Base-by-base conservation (phyloP, 2,797 vertebrate species). In the Mormyrus hasselquistii region DNA sequence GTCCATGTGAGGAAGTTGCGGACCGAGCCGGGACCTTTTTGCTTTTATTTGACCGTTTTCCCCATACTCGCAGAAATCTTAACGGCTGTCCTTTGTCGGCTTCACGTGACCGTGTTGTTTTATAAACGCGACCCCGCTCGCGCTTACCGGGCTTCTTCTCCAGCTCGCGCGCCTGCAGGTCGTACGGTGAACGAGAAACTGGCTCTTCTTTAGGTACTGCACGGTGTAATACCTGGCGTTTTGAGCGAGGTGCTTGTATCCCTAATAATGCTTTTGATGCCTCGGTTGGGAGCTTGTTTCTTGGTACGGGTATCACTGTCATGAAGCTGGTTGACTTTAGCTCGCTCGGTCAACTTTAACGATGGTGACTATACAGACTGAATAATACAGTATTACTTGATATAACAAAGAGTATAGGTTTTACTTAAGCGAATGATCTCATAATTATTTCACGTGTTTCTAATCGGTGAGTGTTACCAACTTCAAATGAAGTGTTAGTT, bases 1-100 rank as follows among this genome's bases (percentile, higher is more conserved):
- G 44, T 12, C 49, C 44, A 0, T 84, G 47, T 84, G 82, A 22
- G 82, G 44, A 84, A 49, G 49, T 52, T 22, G 82, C 19, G 7
- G 19, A n/a, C 41, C 44, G 44, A 41, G 44, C n/a, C 47, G 41
- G 3, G 38, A 4, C 9, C 49, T 12, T 29, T n/a, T 38, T 87
- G 85, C 3, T 22, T 41, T 34, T 34, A 29, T 57, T 55, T 87
- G 85, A 92, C 93, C 92, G 93, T 91, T 91, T 90, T 87, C 73
- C 65, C 69, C 50, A 49, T 52, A 59, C 59, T 49, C 14, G 86
- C 86, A 49, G 4, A n/a, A 50, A 62, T 88, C 73, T 47, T 91
- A 91, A 89, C 89, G 88, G 90, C 88, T 79, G 73, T 85, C 88
- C 89, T 53, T 83, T 88, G 87, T 87, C 44, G 62, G 41, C 50